Conservation (phyloP, 1,140 invertebrate species). For the Oreohelix idahoensis region DNA sequence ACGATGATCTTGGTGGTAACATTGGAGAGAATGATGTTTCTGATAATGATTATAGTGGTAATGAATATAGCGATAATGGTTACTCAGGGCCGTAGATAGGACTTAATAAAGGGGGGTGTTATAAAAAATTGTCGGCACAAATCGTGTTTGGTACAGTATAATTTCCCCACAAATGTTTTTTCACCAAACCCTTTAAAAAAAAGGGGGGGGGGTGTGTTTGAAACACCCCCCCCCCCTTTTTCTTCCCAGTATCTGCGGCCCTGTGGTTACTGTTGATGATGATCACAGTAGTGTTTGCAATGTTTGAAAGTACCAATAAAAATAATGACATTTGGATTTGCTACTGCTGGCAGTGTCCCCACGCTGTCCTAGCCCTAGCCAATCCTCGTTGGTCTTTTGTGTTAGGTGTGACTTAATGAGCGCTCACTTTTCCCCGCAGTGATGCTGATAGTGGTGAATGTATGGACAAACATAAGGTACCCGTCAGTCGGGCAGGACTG, state of each 20-base stretch:
- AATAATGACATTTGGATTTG: neutral
- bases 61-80: too few species aligned
- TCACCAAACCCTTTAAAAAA: too few species aligned
- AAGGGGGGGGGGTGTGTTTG: too few species aligned
- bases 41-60: neutral
- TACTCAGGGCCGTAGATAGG: too few species aligned
- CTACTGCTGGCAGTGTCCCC: neutral
- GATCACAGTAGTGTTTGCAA: neutral
- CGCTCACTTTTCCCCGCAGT: neutral
- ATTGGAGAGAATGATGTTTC: neutral
- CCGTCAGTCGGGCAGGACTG: slow-evolving; percentile 75
- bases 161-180: too few species aligned
- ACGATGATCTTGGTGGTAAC: neutral
- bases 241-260: too few species aligned
- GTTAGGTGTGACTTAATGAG: neutral
- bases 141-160: too few species aligned
- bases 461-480: slow-evolving; percentile 60
- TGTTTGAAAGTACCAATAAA: neutral
- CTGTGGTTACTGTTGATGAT: neutral
- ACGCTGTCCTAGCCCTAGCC: neutral
- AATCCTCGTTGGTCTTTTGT: neutral
- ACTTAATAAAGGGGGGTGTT: too few species aligned
- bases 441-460: neutral
- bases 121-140: too few species aligned
- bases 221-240: too few species aligned